phyloP scores from a whole-genome alignment of 2,888 invertebrate species.

The Calliphora vomitoria region DNA sequence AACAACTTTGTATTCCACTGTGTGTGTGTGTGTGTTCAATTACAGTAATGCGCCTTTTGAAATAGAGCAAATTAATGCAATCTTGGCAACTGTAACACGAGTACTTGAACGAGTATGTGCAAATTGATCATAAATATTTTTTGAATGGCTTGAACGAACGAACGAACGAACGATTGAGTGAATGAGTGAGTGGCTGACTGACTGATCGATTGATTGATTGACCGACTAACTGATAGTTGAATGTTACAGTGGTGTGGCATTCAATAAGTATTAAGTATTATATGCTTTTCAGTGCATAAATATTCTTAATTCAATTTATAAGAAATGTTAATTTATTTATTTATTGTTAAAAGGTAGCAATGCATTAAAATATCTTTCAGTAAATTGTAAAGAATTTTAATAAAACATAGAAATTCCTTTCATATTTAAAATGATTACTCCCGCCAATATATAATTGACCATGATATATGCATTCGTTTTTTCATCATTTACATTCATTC shows the following conservation, averaged over 20 bases:
- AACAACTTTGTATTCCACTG: conserved; percentile 1
- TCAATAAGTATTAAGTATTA: conserved; percentile 22
- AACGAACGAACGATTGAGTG: conserved; percentile 18
- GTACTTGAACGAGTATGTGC: conserved; percentile 2
- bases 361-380: neutral
- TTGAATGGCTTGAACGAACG: conserved; percentile 35
- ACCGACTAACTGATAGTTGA: conserved; percentile 26
- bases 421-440: conserved; percentile 2
- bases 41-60: neutral
- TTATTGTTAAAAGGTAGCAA: neutral
- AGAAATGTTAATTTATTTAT: neutral
- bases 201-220: conserved; percentile 31
- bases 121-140: conserved; percentile 54
- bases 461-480: neutral
- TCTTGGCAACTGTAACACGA: conserved; percentile 36
- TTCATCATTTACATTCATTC: conserved; percentile 19
- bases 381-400: no score
- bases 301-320: neutral
- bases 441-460: conserved; percentile 6
- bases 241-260: conserved; percentile 37
- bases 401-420: no score
- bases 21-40: neutral
- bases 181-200: conserved; percentile 7
- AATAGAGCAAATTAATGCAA: conserved; percentile 17
- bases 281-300: neutral